Conservation (phyloP, 1,140 invertebrate genomes). For the Homalodisca vitripennis region DNA sequence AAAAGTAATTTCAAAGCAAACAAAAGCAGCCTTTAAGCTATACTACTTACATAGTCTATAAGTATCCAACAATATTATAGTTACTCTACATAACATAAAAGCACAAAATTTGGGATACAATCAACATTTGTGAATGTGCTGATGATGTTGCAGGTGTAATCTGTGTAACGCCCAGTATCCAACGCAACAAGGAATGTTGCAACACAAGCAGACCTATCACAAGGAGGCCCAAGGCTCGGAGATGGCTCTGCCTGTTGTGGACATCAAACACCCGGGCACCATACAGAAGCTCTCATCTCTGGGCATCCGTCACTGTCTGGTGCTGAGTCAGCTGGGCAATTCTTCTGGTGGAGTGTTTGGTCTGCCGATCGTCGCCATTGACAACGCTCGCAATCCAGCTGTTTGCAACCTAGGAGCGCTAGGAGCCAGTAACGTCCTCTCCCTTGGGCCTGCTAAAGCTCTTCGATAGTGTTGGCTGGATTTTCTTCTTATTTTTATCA, state of each 20-base stretch:
- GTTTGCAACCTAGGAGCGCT: constrained; percentile 60
- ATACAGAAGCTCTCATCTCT: constrained; percentile 60
- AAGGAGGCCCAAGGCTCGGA: constrained; percentile 56
- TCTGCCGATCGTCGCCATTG: constrained; percentile 68
- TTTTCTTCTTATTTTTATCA: no score
- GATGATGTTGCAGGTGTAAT: constrained; percentile 58
- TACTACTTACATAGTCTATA: no score
- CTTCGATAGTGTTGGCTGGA: constrained; percentile 17
- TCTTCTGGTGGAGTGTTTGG: constrained; percentile 63
- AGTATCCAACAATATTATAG: no score
- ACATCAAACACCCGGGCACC: constrained; percentile 63
- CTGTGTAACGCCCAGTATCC: constrained; percentile 69
- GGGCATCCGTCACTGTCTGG: constrained; percentile 72
- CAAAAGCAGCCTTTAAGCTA: no score
- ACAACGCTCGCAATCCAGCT: constrained; percentile 61
- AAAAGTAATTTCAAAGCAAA: no score
- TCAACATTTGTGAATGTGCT: not conserved
- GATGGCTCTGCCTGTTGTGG: constrained; percentile 69
- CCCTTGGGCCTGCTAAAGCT: constrained; percentile 63
- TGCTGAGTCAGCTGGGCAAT: constrained; percentile 62
- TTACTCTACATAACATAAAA: no score
- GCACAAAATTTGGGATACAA: no score
- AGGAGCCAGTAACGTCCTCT: constrained; percentile 64
- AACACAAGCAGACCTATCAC: constrained; percentile 69
- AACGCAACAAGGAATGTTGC: constrained; percentile 59